A percentile compares a stretch with the other conserved stretches of the same genome.
phyloP scores from a whole-genome alignment of 2,888 invertebrate species.

The Cetonia aurata region DNA sequence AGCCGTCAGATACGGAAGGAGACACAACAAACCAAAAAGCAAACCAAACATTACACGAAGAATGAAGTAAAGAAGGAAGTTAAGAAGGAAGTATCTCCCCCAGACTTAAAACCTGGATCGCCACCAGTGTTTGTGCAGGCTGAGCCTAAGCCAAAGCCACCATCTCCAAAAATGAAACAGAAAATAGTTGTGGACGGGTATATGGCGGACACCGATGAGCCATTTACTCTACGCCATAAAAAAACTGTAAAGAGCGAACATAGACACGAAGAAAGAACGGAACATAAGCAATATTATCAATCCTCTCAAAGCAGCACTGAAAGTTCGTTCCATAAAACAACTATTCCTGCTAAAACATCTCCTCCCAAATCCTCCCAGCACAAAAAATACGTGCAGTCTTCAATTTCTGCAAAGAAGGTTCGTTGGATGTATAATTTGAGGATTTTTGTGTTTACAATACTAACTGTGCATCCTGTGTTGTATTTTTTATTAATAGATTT shows the following conservation, averaged over 20 bases:
- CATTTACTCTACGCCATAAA: constrained; percentile 62
- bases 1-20: constrained; percentile 55
- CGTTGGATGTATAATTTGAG: constrained; percentile 49
- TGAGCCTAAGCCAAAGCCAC: constrained; percentile 63
- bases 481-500: background rate
- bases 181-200: constrained; percentile 71
- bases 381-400: constrained; percentile 61
- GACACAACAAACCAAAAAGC: constrained; percentile 58
- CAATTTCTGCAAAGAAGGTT: constrained; percentile 65
- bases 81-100: constrained; percentile 58
- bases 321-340: constrained; percentile 55
- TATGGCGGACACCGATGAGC: constrained; percentile 79
- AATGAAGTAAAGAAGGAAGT: constrained; percentile 51
- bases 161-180: constrained; percentile 69
- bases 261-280: constrained; percentile 60
- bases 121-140: constrained; percentile 64
- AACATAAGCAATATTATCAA: constrained; percentile 59
- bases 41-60: constrained; percentile 58
- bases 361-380: constrained; percentile 58
- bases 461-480: constrained; percentile 13
- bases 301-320: constrained; percentile 58
- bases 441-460: background rate
- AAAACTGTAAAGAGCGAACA: constrained; percentile 59
- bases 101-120: constrained; percentile 64
- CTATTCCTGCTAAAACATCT: constrained; percentile 48